Base-by-base conservation (phyloP, 2,888 invertebrate genomes). In the Phanerotoma sp. region DNA sequence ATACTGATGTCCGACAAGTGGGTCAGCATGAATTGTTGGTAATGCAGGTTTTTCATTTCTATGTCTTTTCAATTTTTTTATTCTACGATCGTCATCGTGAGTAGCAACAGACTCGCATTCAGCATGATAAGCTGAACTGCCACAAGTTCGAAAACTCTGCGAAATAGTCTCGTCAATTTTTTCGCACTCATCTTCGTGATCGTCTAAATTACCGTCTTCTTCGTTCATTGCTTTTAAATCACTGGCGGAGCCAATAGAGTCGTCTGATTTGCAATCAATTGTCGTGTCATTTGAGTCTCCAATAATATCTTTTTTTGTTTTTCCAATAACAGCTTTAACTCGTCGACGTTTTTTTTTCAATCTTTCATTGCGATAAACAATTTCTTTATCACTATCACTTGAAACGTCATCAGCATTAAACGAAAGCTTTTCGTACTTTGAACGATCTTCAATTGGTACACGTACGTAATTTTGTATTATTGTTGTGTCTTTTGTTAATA, bases 381-480 rank as follows among this genome's bases (percentile, higher is more conserved):
- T 73, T 15, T 75, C 77, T 25, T 71, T 72, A 47, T 77, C 75
- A 47, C 79, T 79, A 56, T 81, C 80, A 33, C 63, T 81, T 37
- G 82, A 84, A 41, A 81, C 73, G 60, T 85, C 85, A 58, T 80
- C 81, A 1, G 72, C 71, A 62, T 83, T 84, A 68, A 82, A 84
- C 2, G 84, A 82, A 42, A 91, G 77, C 72, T 90, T 89, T 67
- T 89, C 88, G 69, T 90, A 91, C 67, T 88, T 89, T 16, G 88
- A 87, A 25, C 89, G 81, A 71, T 88, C 87, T 66, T 88, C 87
- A 4, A 85, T 63, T 0, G 87, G 87, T 0, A 84, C 81, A 63
- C 83, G 82, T 0, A 85, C 82, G 69, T 84, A 86, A 0, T 81
- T 80, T 46, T 83, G 77, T 13, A 82, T 78, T 32, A 72, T 70